Evolutionary conservation across 2,797 vertebrate species (phyloP), one percentile per base, ranked within the genome.

Genomic region (Dipus sagitta): DNA sequence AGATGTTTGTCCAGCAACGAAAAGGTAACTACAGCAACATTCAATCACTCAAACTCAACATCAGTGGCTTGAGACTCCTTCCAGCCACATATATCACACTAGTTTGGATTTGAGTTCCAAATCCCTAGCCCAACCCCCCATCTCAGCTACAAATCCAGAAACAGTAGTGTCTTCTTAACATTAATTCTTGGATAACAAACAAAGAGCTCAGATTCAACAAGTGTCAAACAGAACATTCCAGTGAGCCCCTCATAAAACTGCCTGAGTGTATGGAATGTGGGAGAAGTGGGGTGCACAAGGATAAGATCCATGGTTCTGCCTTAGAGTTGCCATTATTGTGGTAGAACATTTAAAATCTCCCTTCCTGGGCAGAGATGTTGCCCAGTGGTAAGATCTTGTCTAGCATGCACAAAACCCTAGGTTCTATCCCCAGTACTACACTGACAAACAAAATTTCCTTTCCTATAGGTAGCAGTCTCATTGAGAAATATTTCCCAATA

Each of bases 1-100:
- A 58, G 54, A 58, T 58, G 54, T 14, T 58, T 58, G 54, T 58
- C 54, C 13, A 15, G 13, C 54, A 58, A 58, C 15, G 14, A 58
- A 58, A 58, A 58, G 54, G 54, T 58, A 58, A 58, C 54, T 58
- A 17, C 17, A 58, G 13, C 54, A 58, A 5, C 54, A 58, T 18
- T 93, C 71, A 81, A 28, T 81, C 34, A 88, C n/a, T 30, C 47
- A 58, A 86, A 91, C 26, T 42, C 30, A 91, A 89, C 47, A 83
- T 86, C 18, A 60, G 62, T 21, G 32, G 70, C 26, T 94, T 14
- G 24, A 88, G 76, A 78, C 15, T 85, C 38, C 32, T 88, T 28
- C 62, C n/a, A 71, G 52, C 2, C 30, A 80, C 64, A 54, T 26
- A 28, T 71, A 38, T 91, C 54, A 30, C 42, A 74, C 47, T 52